These are phyloP conservation scores for Danionella cerebrum DNA, from an alignment of 2,113 vertebrate genomes.

Conservation along the genomic window DNA sequence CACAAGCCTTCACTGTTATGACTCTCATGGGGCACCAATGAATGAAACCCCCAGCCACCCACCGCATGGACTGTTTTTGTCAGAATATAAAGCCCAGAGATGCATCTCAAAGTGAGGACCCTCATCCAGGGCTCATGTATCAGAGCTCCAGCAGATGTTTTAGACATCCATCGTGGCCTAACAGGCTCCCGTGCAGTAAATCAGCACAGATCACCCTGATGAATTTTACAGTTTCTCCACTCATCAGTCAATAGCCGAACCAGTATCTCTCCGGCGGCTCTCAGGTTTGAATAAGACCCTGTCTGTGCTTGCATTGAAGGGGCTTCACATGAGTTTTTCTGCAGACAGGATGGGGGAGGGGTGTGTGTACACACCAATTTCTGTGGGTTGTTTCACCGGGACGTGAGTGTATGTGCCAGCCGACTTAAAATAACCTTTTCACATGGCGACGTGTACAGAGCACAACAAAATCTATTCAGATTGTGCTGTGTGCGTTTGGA, in stretches of 20 bases:
- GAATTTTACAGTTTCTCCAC: constrained; percentile 29
- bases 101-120: background rate
- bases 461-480: constrained; percentile 39
- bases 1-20: constrained; percentile 23
- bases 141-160: constrained; percentile 29
- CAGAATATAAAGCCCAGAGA: constrained; percentile 16
- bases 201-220: constrained; percentile 20
- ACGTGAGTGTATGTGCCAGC: constrained; percentile 23
- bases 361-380: constrained; percentile 20
- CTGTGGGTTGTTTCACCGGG: constrained; percentile 27
- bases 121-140: background rate
- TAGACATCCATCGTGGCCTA: constrained; percentile 23
- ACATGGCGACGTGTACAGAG: background rate
- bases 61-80: background rate
- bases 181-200: constrained; percentile 31
- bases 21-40: constrained; percentile 1
- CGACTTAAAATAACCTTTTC: constrained; percentile 32
- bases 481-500: constrained; percentile 20
- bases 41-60: constrained; percentile 5
- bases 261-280: constrained; percentile 9
- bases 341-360: background rate
- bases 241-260: background rate
- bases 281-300: constrained; percentile 11
- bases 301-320: constrained; percentile 20
- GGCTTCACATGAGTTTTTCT: constrained; percentile 11